Evolutionary conservation across 2,888 invertebrate species (phyloP).

Genomic region (Drosophila trichaetosa): DNA sequence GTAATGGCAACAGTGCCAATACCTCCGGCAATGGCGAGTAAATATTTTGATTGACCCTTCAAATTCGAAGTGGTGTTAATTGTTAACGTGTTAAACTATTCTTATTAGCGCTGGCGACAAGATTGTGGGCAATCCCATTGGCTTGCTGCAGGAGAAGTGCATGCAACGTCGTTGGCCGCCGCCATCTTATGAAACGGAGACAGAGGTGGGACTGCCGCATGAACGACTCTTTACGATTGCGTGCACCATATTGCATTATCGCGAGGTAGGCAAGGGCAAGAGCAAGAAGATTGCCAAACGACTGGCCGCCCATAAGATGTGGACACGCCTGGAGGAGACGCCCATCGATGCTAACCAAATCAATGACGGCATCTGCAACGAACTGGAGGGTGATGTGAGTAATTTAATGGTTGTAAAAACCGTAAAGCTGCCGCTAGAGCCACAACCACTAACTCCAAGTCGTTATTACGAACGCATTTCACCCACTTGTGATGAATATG

Average conservation of each 20-base stretch:
- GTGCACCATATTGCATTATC: constrained; percentile 93
- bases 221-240: constrained; percentile 97
- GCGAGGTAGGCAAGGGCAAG: constrained; percentile 94
- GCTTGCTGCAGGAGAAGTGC: constrained; percentile 97
- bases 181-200: constrained; percentile 94
- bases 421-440: constrained; percentile 10
- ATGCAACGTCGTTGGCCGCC: constrained; percentile 98
- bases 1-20: constrained; percentile 72
- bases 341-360: constrained; percentile 89
- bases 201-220: constrained; percentile 91
- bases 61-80: background rate
- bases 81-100: constrained; percentile 3
- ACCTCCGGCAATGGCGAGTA: constrained; percentile 79
- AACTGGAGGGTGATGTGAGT: constrained; percentile 89
- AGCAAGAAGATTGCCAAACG: constrained; percentile 98
- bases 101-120: constrained; percentile 89
- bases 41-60: constrained; percentile 37
- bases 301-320: constrained; percentile 98
- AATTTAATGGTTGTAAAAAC: constrained; percentile 21
- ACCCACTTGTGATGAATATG: constrained; percentile 17
- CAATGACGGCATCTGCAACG: constrained; percentile 88
- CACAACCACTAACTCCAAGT: constrained; percentile 12
- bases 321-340: constrained; percentile 92
- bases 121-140: constrained; percentile 96
- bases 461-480: constrained; percentile 43